phyloP scores from a whole-genome alignment of 2,888 invertebrate species.

The Lobophora halterata region DNA sequence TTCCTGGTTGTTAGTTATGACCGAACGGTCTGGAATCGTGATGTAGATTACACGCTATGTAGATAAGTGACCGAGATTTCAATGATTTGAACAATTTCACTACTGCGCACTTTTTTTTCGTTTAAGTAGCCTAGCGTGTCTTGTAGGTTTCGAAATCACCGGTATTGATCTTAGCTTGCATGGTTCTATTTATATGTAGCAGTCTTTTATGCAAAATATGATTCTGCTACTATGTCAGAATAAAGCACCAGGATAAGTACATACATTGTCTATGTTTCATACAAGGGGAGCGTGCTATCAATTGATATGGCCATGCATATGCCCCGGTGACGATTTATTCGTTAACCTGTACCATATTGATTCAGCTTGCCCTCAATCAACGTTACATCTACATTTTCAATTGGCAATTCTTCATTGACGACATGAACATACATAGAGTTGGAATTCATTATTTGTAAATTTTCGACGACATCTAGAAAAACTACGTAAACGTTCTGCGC shows the following conservation, averaged over 20 bases:
- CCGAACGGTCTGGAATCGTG: conserved; percentile 19
- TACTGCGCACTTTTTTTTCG: conserved; percentile 16
- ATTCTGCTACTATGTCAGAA: too few relatives aligned
- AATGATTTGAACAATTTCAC: conserved; percentile 19
- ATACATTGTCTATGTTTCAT: too few relatives aligned
- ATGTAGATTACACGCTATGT: conserved; percentile 23
- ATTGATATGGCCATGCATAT: conserved; percentile 72
- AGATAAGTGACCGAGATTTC: conserved; percentile 23
- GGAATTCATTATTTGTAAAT: too few relatives aligned
- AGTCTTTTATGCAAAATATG: too few relatives aligned
- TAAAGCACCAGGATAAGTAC: too few relatives aligned
- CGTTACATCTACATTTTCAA: conserved; percentile 38
- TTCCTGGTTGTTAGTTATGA: conserved; percentile 17
- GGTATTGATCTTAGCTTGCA: too few relatives aligned
- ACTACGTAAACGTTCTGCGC: too few relatives aligned
- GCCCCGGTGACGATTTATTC: conserved; percentile 68
- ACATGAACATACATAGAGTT: too few relatives aligned
- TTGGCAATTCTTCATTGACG: conserved; percentile 43
- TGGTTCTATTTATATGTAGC: too few relatives aligned
- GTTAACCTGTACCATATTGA: conserved; percentile 69
- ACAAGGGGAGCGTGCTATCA: conserved; percentile 46
- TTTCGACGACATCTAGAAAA: too few relatives aligned
- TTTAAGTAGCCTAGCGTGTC: conserved; percentile 38
- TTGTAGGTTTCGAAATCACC: conserved; percentile 38
- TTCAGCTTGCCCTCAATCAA: conserved; percentile 66